Conservation (phyloP, 2,888 invertebrate genomes). For the Amiota minor region DNA sequence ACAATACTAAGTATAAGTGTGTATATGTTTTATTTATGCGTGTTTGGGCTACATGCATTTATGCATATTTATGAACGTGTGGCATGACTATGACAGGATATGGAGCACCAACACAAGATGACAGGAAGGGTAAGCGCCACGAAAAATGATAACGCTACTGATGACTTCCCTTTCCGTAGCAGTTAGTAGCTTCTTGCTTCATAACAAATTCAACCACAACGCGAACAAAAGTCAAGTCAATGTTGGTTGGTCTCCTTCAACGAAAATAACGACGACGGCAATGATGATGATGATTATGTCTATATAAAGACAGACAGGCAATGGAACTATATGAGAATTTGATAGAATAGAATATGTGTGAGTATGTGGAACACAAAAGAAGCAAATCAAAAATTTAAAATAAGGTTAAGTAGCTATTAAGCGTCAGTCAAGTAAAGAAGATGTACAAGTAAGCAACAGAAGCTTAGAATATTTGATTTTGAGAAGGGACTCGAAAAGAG, state of each 20-base stretch:
- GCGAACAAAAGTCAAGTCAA: constrained; percentile 22
- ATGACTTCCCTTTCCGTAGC: constrained; percentile 24
- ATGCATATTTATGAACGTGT: constrained; percentile 25
- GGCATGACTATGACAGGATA: neutral
- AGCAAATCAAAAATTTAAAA: constrained; percentile 65
- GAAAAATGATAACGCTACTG: constrained; percentile 27
- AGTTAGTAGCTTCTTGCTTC: neutral
- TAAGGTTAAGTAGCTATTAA: constrained; percentile 67
- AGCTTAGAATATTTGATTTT: neutral
- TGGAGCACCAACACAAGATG: neutral
- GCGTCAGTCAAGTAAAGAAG: constrained; percentile 33
- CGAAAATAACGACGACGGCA: neutral
- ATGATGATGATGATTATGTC: neutral
- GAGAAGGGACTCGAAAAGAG: neutral
- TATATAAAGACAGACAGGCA: neutral
- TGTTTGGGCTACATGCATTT: constrained; percentile 13
- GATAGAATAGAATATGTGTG: constrained; percentile 9
- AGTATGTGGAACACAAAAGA: constrained; percentile 38
- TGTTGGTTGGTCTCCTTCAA: constrained; percentile 3
- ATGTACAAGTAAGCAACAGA: neutral
- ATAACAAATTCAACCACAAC: constrained; percentile 20
- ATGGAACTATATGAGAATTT: neutral
- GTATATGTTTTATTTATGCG: constrained; percentile 53
- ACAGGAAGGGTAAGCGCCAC: neutral
- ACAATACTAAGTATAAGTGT: too few relatives aligned